Evolutionary conservation across 2,113 vertebrate species (phyloP), one percentile per base, ranked within the genome.

Genomic region (Solenodon paradoxus): DNA sequence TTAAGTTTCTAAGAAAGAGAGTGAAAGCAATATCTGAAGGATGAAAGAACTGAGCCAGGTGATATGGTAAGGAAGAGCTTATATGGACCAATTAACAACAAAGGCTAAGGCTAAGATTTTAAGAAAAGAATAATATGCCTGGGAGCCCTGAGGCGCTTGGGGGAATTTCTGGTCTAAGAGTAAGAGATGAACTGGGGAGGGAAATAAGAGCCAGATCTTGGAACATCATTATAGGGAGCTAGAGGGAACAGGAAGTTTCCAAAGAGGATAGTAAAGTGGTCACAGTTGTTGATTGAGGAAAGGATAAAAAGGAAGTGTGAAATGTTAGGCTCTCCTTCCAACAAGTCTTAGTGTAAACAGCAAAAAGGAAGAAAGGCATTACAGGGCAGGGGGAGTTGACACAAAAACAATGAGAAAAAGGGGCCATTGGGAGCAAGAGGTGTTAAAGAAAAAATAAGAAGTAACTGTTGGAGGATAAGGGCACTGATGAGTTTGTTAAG

Each of bases 361-460:
- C 86, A 94, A 94, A 24, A 81, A 86, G 55, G 17, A 81, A 93
- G 49, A 80, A 49, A 92, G 66, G 59, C 19, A 49, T 11, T 59
- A 3, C 40, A 17, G 3, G 12, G 9, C 1, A 15, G 11, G 20
- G 11, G 63, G 9, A 45, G 35, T 45, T 45, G 15, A 3, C 55
- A 57, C n/a, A 40, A 92, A 59, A 74, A 82, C 28, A 9, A 68
- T 26, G 64, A 38, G 28, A n/a, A 72, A 59, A 74, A 92, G 71
- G 9, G 77, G 53, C 53, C 68, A 55, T 15, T 4, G 12, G 35
- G 9, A 82, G 12, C 32, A 66, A 68, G 61, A 66, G 57, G 83
- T 55, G 83, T 2, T 57, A 16, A 75, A 53, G 30, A 88, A 24
- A 61, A 85, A 72, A n/a, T n/a, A n/a, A 13, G 47, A 47, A 68